phyloP scores from a whole-genome alignment of 2,888 invertebrate genomes.

The Orchesellides sinensis region DNA sequence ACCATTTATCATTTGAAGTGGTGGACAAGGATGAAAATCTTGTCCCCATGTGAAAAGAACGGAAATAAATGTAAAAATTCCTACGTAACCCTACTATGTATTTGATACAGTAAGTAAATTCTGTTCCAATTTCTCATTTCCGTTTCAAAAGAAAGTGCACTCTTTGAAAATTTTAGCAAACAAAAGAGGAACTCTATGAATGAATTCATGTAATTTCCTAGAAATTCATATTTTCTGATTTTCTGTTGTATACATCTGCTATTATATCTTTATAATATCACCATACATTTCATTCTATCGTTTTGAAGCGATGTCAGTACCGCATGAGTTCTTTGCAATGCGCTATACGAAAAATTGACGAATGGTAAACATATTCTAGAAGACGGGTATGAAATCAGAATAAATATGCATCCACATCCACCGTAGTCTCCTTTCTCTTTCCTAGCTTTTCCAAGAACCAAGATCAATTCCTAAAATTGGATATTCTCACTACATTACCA shows the following conservation, averaged over 20 bases:
- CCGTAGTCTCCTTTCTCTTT: too few relatives aligned
- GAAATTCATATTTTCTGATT: background rate
- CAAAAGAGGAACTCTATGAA: slow-evolving; percentile 45
- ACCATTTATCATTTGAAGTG: too few relatives aligned
- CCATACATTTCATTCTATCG: slow-evolving; percentile 23
- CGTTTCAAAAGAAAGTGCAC: slow-evolving; percentile 59
- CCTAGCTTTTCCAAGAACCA: background rate
- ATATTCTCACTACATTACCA: background rate
- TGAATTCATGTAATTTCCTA: slow-evolving; percentile 36
- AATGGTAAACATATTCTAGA: too few relatives aligned
- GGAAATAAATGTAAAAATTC: slow-evolving; percentile 19
- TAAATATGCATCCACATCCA: too few relatives aligned
- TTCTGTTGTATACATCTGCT: background rate
- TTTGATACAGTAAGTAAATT: slow-evolving; percentile 24
- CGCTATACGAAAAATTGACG: too few relatives aligned
- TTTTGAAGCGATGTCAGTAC: background rate
- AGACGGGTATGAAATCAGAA: too few relatives aligned
- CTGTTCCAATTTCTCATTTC: slow-evolving; percentile 60
- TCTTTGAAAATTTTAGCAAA: slow-evolving; percentile 57
- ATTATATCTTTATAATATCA: slow-evolving; percentile 22
- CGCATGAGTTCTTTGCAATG: background rate
- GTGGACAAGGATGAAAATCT: slow-evolving; percentile 5
- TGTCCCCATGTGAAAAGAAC: slow-evolving; percentile 8
- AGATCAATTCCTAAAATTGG: background rate
- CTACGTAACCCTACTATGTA: background rate